Evolutionary conservation across 2,888 invertebrate genomes (phyloP).

Genomic region (Linnaemya vulpina): DNA sequence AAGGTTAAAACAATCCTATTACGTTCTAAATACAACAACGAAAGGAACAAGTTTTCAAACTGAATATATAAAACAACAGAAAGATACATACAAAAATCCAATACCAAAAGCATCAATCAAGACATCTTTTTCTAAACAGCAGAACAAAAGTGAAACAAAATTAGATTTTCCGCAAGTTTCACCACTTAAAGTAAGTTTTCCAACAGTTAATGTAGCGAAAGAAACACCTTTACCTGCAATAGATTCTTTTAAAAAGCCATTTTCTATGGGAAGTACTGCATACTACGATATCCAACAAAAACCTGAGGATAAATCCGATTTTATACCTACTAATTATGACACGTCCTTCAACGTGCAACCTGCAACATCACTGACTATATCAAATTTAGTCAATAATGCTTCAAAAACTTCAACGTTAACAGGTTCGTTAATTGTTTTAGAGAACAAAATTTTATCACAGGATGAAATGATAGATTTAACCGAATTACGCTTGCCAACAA

Average conservation of each 20-base stretch:
- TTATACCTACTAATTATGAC: slow-evolving; percentile 20
- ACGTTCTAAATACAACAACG: neutral
- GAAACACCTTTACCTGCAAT: slow-evolving; percentile 71
- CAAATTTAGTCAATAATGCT: neutral
- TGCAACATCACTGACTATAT: slow-evolving; percentile 34
- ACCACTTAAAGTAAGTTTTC: slow-evolving; percentile 69
- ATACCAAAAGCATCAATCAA: slow-evolving; percentile 70
- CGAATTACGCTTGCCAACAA: slow-evolving; percentile 70
- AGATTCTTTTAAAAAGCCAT: slow-evolving; percentile 68
- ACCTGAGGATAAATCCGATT: neutral
- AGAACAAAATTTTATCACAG: slow-evolving; percentile 80
- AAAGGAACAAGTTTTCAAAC: neutral
- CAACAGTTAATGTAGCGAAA: slow-evolving; percentile 65
- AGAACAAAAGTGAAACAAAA: slow-evolving; percentile 17
- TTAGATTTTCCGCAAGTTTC: slow-evolving; percentile 63
- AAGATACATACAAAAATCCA: neutral
- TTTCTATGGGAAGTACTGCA: slow-evolving; percentile 11
- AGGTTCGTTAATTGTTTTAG: slow-evolving; percentile 78
- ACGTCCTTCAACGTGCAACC: slow-evolving; percentile 50
- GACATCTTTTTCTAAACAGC: neutral
- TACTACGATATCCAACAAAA: slow-evolving; percentile 15
- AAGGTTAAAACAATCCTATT: neutral
- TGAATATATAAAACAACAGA: slow-evolving; percentile 24
- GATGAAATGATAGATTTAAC: slow-evolving; percentile 80
- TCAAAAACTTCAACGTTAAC: neutral